Evolutionary conservation across 2,797 vertebrate species (phyloP), one percentile per base, ranked within the genome.

Genomic region (Gephyroberyx darwinii): DNA sequence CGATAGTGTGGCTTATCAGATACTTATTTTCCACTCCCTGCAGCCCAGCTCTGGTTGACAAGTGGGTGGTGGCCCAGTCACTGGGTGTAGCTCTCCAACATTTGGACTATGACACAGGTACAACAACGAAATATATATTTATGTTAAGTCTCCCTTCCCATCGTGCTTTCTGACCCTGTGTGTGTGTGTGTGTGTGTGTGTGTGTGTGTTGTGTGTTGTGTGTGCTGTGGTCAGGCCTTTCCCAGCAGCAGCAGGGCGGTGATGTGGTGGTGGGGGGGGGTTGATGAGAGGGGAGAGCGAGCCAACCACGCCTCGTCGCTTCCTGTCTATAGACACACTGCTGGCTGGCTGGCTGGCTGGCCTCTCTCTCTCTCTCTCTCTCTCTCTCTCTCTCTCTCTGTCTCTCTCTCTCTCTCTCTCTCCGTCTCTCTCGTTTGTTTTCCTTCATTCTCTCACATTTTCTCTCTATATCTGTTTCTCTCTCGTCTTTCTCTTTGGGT

Each of bases 271-370:
- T 1, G 1, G 26, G 77, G 78, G 71, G 83, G 81, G 83, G 81
- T 88, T 91, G 91, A 90, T 90, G 90, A 90, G 85, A 84, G 86
- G 82, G 88, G 85, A 87, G 84, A 87, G 78, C 19, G 84, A 88
- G 88, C 86, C 85, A 89, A 90, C 90, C 91, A 92, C 90, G 87
- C 91, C 91, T 90, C 66, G 53, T 77, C 80, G 76, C 90, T 92
- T 93, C 92, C 91, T 91, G 86, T 88, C 89, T 69, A 67, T 83
- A 54, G 79, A 88, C 77, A 83, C 66, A 67, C 84, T 84, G 69
- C 70, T 74, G 65, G 66, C 77, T 83, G 79, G 26, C 26, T 26
- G 22, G 22, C 22, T 26, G 22, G 22, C 22, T 26, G 22, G 69
- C 74, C 83, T 84, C 79, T 63, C 79, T 81, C 69, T 37, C 69